Base-by-base conservation (phyloP, 2,797 vertebrate genomes). In the Siniperca undulata region DNA sequence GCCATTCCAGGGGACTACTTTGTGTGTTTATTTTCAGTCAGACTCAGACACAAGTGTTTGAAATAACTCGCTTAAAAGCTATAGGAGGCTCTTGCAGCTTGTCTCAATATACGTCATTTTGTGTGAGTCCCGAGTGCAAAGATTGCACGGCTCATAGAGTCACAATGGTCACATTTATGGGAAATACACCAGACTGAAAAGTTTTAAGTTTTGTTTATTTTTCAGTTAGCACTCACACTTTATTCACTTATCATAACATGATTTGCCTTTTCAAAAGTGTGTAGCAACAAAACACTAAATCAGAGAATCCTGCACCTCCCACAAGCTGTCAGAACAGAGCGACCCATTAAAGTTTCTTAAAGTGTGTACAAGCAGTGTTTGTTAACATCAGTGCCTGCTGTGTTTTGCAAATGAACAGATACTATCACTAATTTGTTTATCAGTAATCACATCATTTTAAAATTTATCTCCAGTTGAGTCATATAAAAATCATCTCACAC, bases 391-490 rank as follows among this genome's bases (percentile, higher is more conserved):
- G 16, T 1, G 48, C 55, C 66, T 64, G 65, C 56, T 64, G 76
- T 11, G 42, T 42, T 78, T 44, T 66, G 10, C 19, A 66, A 69
- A 77, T 69, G 10, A 89, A 53, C 44, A 44, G 60, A 74, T 3
- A 67, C 17, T 2, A 19, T 50, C 30, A 5, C 17, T 71, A 34
- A 59, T 61, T 48, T 20, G 36, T 48, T 62, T 19, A 27, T 85
- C 78, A 71, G 64, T 36, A 40, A 68, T 30, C 9, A 24, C 24
- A 53, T 30, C 30, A 7, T 27, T 60, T 58, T 11, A 22, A 48
- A n/a, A 73, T 53, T 9, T 2, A 38, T 50, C 82, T 73, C 12
- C 65, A 40, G 22, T 36, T 85, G 74, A 86, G 56, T 88, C 76
- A 70, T 30, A 40, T 42, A 19, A 75, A 69, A 78, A 65, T 40